These are phyloP conservation scores for Pristis pectinata DNA, from an alignment of 2,797 vertebrate genomes.

Conservation along the genomic window DNA sequence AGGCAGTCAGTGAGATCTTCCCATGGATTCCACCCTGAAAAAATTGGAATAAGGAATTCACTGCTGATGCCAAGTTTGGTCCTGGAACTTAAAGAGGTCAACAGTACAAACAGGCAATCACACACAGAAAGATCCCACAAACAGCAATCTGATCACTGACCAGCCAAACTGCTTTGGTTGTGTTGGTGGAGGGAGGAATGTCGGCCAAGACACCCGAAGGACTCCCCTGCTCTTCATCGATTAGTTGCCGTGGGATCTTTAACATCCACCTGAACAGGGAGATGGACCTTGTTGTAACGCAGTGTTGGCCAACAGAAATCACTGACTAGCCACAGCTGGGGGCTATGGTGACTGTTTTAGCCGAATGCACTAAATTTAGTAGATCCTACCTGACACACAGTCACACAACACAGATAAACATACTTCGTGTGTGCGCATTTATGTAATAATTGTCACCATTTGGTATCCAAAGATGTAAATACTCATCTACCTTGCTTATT, in stretches of 20 bases:
- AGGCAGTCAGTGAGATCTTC: constrained; percentile 82
- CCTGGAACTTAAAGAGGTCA: neutral
- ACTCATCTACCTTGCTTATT: neutral
- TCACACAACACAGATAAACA: neutral
- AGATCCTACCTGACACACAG: neutral
- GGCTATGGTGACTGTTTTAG: neutral
- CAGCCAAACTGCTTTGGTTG: neutral
- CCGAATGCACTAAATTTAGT: neutral
- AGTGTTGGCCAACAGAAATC: neutral
- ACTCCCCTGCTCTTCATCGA: neutral
- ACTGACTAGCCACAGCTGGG: neutral
- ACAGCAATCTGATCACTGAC: neutral
- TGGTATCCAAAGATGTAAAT: neutral
- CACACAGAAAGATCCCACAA: neutral
- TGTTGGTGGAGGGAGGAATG: neutral
- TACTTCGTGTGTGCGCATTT: neutral
- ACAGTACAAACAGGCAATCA: neutral
- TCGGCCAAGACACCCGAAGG: neutral
- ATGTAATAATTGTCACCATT: neutral
- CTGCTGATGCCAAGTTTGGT: too few relatives aligned
- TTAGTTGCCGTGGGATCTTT: neutral
- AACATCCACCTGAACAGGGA: neutral
- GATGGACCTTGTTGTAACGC: neutral
- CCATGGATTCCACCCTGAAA: constrained; percentile 83
- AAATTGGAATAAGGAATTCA: constrained; percentile 40